Conservation (phyloP, 2,113 vertebrate genomes). For the Spea bombifrons region DNA sequence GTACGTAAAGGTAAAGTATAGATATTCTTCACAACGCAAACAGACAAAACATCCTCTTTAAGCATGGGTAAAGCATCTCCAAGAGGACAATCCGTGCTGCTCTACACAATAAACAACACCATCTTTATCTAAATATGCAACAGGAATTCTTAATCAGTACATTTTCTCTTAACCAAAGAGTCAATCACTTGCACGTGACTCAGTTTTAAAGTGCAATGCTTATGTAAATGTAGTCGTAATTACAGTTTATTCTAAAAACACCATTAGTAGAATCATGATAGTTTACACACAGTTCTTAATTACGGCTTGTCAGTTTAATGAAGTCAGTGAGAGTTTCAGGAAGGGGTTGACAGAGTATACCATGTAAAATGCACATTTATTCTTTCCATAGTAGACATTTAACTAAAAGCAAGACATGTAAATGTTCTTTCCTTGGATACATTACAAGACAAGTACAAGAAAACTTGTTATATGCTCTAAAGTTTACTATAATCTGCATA, state of each 20-base stretch:
- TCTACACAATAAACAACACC: not conserved
- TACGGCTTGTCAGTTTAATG: conserved; percentile 27
- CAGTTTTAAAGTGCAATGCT: conserved; percentile 33
- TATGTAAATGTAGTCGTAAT: conserved; percentile 39
- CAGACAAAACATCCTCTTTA: not conserved
- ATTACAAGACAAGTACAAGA: too few relatives aligned
- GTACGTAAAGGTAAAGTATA: too few relatives aligned
- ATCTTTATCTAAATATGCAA: not conserved
- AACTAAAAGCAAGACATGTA: too few relatives aligned
- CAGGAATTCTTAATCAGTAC: not conserved
- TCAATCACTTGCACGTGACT: conserved; percentile 13
- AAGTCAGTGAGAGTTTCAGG: not conserved
- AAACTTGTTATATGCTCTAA: too few relatives aligned
- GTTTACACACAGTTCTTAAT: conserved; percentile 38
- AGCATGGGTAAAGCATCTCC: not conserved
- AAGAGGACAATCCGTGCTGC: not conserved
- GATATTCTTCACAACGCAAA: not conserved
- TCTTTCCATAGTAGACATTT: too few relatives aligned
- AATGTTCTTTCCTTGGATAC: too few relatives aligned
- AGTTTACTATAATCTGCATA: too few relatives aligned
- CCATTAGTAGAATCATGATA: conserved; percentile 38
- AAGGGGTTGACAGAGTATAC: conserved; percentile 8
- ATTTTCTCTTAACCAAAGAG: not conserved
- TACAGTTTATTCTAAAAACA: conserved; percentile 41
- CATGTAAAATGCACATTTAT: not conserved